Base-by-base conservation (phyloP, 2,888 invertebrate species). In the Diabrotica balteata region DNA sequence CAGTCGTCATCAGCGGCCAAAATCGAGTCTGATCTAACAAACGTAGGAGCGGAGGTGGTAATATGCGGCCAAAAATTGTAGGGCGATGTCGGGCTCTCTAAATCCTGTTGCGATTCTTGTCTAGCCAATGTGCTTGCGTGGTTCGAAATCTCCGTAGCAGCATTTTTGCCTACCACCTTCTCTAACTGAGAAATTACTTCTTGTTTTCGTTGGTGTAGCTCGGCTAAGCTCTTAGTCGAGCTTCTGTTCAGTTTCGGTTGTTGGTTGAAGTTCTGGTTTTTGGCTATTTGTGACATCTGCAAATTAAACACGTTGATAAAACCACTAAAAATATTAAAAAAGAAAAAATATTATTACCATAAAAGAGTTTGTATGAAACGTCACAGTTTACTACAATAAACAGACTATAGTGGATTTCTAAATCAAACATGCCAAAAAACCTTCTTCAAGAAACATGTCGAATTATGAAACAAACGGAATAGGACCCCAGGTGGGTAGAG, bases 1-100 rank as follows among this genome's bases (percentile, higher is more conserved):
- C 90, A 89, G 76, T 89, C 89, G 76, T 90, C 90, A 72, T 90
- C 88, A 10, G 88, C 87, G 49, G 87, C 86, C 58, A 88, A 78
- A 71, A 88, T 85, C 0, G 87, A 85, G 78, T 88, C 88, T 22
- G 87, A 85, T 63, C 87, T 58, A 11, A 73, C 70, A 49, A 73
- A 73, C 47, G 72, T 73, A 44, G 79, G 77, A 22, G 76, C 74
- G 7, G 79, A 68, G 49, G 68, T 75, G 42, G 76, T 76, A n/a
- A 82, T 81, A 8, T 80, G 80, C 8, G 80, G 74, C 79, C 81
- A 83, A 72, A 84, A 84, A 65, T 79, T 82, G 71, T 82, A 84
- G 4, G 84, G 84, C 6, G 82, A 81, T 32, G 80, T 78, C 1
- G 82, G 82, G 69, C 80, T 82, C 47, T 83, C 82, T 68, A 81